These are phyloP conservation scores for Bombus waltoni DNA, from an alignment of 1,140 invertebrate species.

Conservation along the genomic window DNA sequence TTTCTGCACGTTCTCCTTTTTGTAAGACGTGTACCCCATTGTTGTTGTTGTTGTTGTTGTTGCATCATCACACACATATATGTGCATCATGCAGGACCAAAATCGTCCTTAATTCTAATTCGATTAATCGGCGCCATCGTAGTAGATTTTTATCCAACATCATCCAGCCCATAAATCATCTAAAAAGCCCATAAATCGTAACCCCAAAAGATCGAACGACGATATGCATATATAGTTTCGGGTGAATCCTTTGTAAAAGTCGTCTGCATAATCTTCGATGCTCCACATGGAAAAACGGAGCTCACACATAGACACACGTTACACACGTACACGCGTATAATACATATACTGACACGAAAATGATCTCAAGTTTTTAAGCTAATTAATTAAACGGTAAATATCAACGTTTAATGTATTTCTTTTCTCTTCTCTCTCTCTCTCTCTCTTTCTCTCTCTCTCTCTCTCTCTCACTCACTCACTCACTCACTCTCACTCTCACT, in stretches of 20 bases:
- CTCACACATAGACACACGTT: slow-evolving; percentile 3
- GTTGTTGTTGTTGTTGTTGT: slow-evolving; percentile 13
- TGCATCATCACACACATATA: not conserved
- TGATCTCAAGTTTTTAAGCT: slow-evolving; percentile 79
- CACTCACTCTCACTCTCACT: not conserved
- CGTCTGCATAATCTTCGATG: slow-evolving; percentile 35
- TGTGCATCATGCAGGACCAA: not conserved
- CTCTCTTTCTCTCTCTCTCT: slow-evolving; percentile 45
- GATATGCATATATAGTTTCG: slow-evolving; percentile 21
- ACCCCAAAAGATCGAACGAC: not conserved
- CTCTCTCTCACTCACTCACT: not conserved
- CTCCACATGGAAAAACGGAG: not conserved
- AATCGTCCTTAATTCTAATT: slow-evolving; percentile 19
- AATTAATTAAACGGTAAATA: slow-evolving; percentile 76
- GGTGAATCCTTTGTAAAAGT: slow-evolving; percentile 28
- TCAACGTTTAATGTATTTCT: slow-evolving; percentile 52
- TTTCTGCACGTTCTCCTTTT: slow-evolving; percentile 15
- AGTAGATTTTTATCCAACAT: not conserved
- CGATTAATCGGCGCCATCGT: slow-evolving; percentile 15
- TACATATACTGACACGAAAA: slow-evolving; percentile 68
- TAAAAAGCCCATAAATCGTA: too few species aligned
- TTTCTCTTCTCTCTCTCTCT: slow-evolving; percentile 73
- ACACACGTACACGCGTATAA: slow-evolving; percentile 13
- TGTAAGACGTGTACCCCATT: not conserved
- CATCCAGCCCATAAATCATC: too few species aligned